phyloP scores from a whole-genome alignment of 1,140 invertebrate species.

The Formica selysi region DNA sequence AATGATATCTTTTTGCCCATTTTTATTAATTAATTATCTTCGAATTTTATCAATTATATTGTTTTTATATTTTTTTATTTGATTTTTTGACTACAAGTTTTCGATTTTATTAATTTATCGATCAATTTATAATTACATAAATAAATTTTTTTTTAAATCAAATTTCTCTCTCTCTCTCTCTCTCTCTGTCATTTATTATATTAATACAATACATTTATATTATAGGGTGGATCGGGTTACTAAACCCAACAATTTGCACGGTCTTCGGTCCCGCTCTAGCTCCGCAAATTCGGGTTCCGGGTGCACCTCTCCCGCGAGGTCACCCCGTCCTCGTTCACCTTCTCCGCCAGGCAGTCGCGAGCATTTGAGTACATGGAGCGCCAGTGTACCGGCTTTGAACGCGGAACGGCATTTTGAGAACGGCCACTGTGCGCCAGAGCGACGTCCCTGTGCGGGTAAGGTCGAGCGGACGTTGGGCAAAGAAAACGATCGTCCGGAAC shows the following conservation, averaged over 20 bases:
- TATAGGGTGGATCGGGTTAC: constrained; percentile 79
- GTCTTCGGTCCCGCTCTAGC: constrained; percentile 87
- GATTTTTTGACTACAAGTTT: neutral
- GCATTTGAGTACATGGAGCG: constrained; percentile 84
- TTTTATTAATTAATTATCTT: neutral
- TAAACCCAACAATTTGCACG: constrained; percentile 83
- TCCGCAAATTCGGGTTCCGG: constrained; percentile 88
- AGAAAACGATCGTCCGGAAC: constrained; percentile 87
- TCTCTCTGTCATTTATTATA: neutral
- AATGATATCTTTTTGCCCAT: neutral
- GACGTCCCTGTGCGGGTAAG: constrained; percentile 73
- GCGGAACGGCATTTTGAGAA: constrained; percentile 84
- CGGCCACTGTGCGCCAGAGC: constrained; percentile 78
- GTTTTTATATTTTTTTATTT: constrained; percentile 6
- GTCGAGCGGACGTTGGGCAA: constrained; percentile 81
- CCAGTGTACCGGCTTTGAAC: constrained; percentile 84
- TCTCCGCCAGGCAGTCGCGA: constrained; percentile 84
- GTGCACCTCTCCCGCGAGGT: constrained; percentile 86
- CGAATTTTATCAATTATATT: neutral
- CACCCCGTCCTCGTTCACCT: constrained; percentile 82
- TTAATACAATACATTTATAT: neutral
- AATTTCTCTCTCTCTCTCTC: neutral
- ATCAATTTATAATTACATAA: neutral
- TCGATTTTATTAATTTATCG: neutral
- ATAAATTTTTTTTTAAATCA: neutral